Conservation (phyloP, 2,888 invertebrate genomes). For the Cryptocephalus primarius region DNA sequence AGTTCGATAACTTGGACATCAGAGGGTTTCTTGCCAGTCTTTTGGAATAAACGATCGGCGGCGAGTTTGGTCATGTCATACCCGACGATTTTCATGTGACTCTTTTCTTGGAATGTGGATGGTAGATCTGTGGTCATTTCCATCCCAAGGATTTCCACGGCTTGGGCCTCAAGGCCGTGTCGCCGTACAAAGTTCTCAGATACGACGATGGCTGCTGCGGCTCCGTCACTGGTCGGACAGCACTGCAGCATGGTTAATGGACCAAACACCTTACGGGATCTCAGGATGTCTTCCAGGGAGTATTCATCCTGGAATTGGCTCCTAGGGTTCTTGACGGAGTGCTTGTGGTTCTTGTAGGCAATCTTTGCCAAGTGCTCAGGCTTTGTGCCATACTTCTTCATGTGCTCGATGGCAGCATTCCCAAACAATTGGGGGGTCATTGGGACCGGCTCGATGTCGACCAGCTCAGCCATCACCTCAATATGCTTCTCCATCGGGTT, state of each 20-base stretch:
- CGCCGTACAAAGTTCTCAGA: constrained; percentile 82
- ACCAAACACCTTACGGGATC: constrained; percentile 80
- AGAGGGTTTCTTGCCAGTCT: constrained; percentile 61
- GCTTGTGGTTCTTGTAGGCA: constrained; percentile 95
- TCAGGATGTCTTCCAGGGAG: constrained; percentile 78
- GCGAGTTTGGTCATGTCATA: constrained; percentile 89
- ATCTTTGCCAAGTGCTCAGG: constrained; percentile 94
- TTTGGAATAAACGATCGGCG: constrained; percentile 61
- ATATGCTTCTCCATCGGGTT: constrained; percentile 87
- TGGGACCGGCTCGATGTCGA: constrained; percentile 73
- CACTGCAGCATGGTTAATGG: constrained; percentile 94
- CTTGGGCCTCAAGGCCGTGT: constrained; percentile 71
- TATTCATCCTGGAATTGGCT: constrained; percentile 93
- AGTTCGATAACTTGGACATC: constrained; percentile 92
- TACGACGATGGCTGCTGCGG: constrained; percentile 84
- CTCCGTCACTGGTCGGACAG: constrained; percentile 98
- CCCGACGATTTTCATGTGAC: constrained; percentile 73
- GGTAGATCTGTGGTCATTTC: constrained; percentile 92
- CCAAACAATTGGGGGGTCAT: constrained; percentile 94
- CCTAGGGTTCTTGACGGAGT: constrained; percentile 91
- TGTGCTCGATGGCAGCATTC: constrained; percentile 91
- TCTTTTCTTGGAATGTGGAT: constrained; percentile 71
- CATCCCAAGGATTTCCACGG: constrained; percentile 93
- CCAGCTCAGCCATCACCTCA: constrained; percentile 69
- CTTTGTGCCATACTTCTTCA: constrained; percentile 89